Conservation (phyloP, 2,113 vertebrate species). For the Elanoides forficatus region DNA sequence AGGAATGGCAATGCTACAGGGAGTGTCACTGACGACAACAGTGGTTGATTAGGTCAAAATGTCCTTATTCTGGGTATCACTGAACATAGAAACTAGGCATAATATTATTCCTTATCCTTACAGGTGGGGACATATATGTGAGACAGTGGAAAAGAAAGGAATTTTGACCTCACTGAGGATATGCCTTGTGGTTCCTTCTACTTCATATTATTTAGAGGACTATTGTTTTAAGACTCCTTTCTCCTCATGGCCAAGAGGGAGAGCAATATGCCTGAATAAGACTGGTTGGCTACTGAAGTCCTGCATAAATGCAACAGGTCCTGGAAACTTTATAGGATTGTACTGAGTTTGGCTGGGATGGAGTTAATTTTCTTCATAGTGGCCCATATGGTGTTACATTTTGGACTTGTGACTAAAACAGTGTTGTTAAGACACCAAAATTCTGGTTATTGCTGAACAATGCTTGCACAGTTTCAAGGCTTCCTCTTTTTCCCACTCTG, state of each 20-base stretch:
- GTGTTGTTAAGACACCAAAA: neutral
- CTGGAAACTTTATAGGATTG: neutral
- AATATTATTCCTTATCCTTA: neutral
- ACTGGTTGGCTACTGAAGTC: neutral
- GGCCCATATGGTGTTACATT: fast-evolving
- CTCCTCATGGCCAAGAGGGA: neutral
- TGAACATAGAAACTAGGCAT: neutral
- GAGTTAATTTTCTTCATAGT: neutral
- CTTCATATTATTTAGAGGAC: neutral
- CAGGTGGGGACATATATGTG: neutral
- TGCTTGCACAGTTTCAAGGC: neutral
- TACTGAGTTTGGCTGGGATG: neutral
- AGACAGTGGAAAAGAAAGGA: neutral
- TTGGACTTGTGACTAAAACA: neutral
- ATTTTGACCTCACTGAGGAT: neutral
- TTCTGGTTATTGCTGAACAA: neutral
- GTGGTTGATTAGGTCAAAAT: neutral
- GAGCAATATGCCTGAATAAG: neutral
- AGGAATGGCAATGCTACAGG: neutral
- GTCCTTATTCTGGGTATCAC: neutral
- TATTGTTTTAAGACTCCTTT: neutral
- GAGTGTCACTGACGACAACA: neutral
- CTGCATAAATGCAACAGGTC: neutral
- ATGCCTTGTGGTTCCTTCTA: neutral
- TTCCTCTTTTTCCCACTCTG: neutral